Base-by-base conservation (phyloP, 2,113 vertebrate genomes). In the Erpornis zantholeuca region DNA sequence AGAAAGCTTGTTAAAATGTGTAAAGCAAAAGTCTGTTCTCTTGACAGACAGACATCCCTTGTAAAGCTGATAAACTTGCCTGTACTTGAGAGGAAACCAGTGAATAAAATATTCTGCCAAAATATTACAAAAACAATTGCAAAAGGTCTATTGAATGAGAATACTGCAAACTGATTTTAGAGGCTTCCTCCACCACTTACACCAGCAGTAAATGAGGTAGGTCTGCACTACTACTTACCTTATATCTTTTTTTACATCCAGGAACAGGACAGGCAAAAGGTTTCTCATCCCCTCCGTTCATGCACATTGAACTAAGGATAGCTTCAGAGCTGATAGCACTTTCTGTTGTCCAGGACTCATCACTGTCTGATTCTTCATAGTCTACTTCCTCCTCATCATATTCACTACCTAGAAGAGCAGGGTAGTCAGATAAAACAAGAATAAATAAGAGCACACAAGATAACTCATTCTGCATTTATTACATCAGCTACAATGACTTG, bases 241-340 rank as follows among this genome's bases (percentile, higher is more conserved):
- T 99, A 83, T 99, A 99, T 99, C 99, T 98, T 98, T 99, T 99
- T 97, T 99, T 99, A 98, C 99, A 99, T 96, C 99, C 99, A 45
- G 99, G 99, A 87, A 99, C 99, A 2, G 99, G 99, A 97, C 99
- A 99, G 95, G 99, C 99, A 57, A 99, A 99, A 81, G 99, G 99
- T 97, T 99, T 99, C 96, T 99, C 99, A 54, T 99, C 99, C 22
- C 99, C 99, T 93, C 99, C 99, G 12, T 99, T 99, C 99, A 99
- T 99, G 97, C 99, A 99, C 99, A 99, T 99, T 80, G 99, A 99
- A 94, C 99, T 99, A 93, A 99, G 99, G 97, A 99, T 99, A 95
- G 99, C 99, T 97, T 99, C 99, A 0, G 99, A 99, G 98, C 99
- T 99, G 98, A 99, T 99, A 97, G 99, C 99, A 87, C 99, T 99